A percentile compares a stretch with the other conserved stretches of the same genome.
Conservation (phyloP, 2,797 vertebrate species). For the Molossus molossus region DNA sequence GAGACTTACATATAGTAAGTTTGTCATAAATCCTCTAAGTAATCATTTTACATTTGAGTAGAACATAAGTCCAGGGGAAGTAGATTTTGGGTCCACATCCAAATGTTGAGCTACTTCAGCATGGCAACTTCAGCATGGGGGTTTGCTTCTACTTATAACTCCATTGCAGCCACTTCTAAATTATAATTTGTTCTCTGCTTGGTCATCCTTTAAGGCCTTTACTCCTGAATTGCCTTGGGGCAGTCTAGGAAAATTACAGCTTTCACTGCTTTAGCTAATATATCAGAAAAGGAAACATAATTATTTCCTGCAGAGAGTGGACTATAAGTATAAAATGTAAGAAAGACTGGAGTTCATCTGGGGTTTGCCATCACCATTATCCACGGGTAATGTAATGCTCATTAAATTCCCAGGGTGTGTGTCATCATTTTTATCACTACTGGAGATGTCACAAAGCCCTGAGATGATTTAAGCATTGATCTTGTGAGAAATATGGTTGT, state of each 20-base stretch:
- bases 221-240: neutral
- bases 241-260: constrained; percentile 57
- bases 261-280: constrained; percentile 36
- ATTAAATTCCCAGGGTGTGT: neutral
- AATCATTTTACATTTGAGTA: neutral
- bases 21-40: constrained; percentile 1
- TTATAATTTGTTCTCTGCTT: constrained; percentile 55
- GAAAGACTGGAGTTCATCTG: neutral
- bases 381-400: neutral
- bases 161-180: neutral
- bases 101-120: neutral
- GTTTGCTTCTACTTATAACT: constrained; percentile 51
- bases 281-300: constrained; percentile 39
- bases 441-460: neutral
- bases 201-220: constrained; percentile 38
- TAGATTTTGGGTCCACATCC: neutral
- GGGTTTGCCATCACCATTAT: neutral
- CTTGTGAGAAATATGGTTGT: constrained; percentile 7
- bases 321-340: constrained; percentile 33
- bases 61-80: neutral
- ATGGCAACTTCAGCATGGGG: neutral
- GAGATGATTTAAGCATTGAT: constrained; percentile 13
- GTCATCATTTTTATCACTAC: constrained; percentile 25
- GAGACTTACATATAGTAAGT: neutral
- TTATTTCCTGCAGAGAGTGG: constrained; percentile 57